Conservation (phyloP, 1,140 invertebrate species). For the Drosophila ambigua region DNA sequence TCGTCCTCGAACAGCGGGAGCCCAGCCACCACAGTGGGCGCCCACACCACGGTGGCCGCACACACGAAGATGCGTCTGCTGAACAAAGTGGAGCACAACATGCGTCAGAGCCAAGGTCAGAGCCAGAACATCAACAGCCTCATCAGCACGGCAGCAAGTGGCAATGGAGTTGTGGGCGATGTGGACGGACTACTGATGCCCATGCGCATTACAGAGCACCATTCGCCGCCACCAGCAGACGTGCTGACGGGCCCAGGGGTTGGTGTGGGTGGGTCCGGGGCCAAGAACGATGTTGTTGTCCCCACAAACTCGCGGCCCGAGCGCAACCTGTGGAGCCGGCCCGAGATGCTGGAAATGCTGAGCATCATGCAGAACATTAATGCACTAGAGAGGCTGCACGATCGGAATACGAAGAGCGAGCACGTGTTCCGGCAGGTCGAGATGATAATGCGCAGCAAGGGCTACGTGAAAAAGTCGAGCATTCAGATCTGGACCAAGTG, state of each 20-base stretch:
- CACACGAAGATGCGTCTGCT: constrained; percentile 72
- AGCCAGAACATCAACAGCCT: constrained; percentile 61
- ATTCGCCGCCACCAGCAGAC: constrained; percentile 26
- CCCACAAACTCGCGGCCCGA: constrained; percentile 52
- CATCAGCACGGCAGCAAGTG: constrained; percentile 63
- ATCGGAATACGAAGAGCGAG: constrained; percentile 75
- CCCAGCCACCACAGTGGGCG: constrained; percentile 14
- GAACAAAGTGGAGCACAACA: constrained; percentile 72
- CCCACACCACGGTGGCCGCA: constrained; percentile 61
- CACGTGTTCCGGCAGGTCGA: constrained; percentile 72
- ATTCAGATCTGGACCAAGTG: constrained; percentile 83
- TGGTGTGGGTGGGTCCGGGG: neutral
- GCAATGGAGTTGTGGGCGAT: constrained; percentile 70
- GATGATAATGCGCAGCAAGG: constrained; percentile 68
- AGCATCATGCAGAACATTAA: constrained; percentile 75
- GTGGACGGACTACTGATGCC: constrained; percentile 73
- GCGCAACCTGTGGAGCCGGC: constrained; percentile 78
- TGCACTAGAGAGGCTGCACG: constrained; percentile 68
- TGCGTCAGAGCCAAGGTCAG: constrained; percentile 60
- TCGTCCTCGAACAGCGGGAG: constrained; percentile 13
- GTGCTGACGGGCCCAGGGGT: too few species aligned
- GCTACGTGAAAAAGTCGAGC: constrained; percentile 73
- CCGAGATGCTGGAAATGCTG: constrained; percentile 77
- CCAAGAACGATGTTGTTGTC: constrained; percentile 12
- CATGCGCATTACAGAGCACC: constrained; percentile 50